Conservation (phyloP, 2,888 invertebrate species). For the Trissoscelio sp. region DNA sequence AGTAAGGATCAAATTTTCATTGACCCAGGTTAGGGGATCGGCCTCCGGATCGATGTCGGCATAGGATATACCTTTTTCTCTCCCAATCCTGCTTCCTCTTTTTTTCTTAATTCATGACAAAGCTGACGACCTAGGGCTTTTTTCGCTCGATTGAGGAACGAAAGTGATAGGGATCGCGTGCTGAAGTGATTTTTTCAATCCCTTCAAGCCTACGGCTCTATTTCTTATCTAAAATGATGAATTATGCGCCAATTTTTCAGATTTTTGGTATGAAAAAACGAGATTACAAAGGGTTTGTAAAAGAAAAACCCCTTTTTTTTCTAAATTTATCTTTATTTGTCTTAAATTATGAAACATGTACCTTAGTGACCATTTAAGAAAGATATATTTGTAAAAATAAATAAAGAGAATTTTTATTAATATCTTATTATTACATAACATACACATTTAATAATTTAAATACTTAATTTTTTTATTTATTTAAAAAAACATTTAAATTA, state of each 20-base stretch:
- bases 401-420: too few species aligned
- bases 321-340: too few species aligned
- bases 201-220: slow-evolving; percentile 4
- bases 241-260: background rate
- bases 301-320: too few species aligned
- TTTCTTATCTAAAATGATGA: slow-evolving; percentile 1
- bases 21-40: slow-evolving; percentile 31
- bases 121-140: slow-evolving; percentile 14
- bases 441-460: too few species aligned
- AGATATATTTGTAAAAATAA: too few species aligned
- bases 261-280: background rate
- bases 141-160: slow-evolving; percentile 31
- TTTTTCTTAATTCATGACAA: slow-evolving; percentile 15
- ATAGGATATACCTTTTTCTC: background rate
- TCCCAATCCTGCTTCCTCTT: background rate
- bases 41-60: slow-evolving; percentile 16
- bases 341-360: too few species aligned
- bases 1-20: slow-evolving; percentile 75
- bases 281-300: too few species aligned
- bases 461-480: too few species aligned
- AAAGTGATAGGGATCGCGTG: slow-evolving; percentile 48
- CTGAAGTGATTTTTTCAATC: slow-evolving; percentile 42
- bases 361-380: too few species aligned
- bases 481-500: too few species aligned
- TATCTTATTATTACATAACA: too few species aligned